Evolutionary conservation across 1,140 invertebrate species (phyloP), one percentile per base, ranked within the genome.

Genomic region (Neodiprion lecontei): DNA sequence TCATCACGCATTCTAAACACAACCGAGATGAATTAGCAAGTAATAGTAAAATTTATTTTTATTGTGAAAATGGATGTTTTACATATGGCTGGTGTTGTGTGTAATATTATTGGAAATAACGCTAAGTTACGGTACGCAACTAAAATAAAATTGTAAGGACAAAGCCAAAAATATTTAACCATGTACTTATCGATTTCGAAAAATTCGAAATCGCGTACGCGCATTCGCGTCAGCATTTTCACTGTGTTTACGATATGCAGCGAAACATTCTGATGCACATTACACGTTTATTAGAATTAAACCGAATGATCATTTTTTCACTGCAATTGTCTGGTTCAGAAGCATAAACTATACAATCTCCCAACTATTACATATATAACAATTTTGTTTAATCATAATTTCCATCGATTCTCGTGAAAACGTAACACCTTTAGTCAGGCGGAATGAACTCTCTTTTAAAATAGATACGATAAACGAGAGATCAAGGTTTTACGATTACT

Each of bases 21-120:
- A 40, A 68, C 65, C 61, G 67, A 40, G 28, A 40, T 40, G 28
- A 72, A 61, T 10, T 17, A n/a, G 17, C 53, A 68, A 67, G 76
- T 79, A 78, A 74, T 85, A 86, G 81, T 85, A 85, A 85, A 86
- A 83, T 81, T 82, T 81, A 81, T 80, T 73, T 87, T 87, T 86
- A 87, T 86, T 86, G 85, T 83, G 79, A 85, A 83, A 86, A 84
- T 82, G 81, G 86, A 84, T 79, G 84, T 84, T 86, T 86, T 86
- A 87, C 85, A 87, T 84, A 84, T 84, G 79, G 79, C 79, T 83
- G 77, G 72, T 79, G 71, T 71, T 23, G 17, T 9, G 40, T 69
- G 17, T 69, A 23, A 69, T 69, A 69, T 69, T 69, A 69, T 11
- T 69, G 67, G 67, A 69, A 69, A 69, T 69, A 14, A 69, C 67